These are phyloP conservation scores for Phaethon lepturus DNA, from an alignment of 2,113 vertebrate species.

Conservation along the genomic window DNA sequence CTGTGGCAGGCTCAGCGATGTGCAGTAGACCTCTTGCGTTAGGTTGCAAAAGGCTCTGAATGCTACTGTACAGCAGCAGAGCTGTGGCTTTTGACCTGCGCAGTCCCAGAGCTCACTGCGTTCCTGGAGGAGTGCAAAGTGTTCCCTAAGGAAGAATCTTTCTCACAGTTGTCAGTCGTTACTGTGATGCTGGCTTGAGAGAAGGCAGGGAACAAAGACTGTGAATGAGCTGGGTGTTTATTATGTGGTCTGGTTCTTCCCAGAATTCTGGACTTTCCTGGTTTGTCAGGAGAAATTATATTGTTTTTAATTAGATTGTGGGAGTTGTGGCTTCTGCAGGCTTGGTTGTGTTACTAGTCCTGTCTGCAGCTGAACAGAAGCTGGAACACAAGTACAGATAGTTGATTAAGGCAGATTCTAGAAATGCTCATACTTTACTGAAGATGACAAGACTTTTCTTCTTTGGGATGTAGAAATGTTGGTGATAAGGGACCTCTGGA, in stretches of 20 bases:
- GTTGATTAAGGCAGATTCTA: background rate
- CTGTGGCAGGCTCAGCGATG: background rate
- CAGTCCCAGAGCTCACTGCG: background rate
- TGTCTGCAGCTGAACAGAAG: background rate
- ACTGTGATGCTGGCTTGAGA: background rate
- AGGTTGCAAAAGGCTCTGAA: background rate
- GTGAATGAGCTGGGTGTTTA: background rate
- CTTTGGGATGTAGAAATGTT: background rate
- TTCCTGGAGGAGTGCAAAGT: background rate
- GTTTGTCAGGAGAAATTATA: background rate
- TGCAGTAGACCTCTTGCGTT: rapidly evolving
- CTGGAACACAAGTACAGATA: background rate
- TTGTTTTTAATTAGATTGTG: background rate
- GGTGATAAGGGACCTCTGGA: background rate
- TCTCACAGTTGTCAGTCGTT: background rate
- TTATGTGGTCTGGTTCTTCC: background rate
- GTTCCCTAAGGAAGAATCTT: background rate
- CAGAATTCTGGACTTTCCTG: background rate
- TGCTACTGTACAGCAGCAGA: background rate
- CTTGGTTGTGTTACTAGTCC: background rate
- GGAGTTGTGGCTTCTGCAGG: background rate
- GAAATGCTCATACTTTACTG: background rate
- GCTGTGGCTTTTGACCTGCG: background rate
- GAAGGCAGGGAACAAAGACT: background rate
- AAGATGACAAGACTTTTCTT: background rate